Conservation (phyloP, 2,888 invertebrate species). For the Reticulitermes lucifugus region DNA sequence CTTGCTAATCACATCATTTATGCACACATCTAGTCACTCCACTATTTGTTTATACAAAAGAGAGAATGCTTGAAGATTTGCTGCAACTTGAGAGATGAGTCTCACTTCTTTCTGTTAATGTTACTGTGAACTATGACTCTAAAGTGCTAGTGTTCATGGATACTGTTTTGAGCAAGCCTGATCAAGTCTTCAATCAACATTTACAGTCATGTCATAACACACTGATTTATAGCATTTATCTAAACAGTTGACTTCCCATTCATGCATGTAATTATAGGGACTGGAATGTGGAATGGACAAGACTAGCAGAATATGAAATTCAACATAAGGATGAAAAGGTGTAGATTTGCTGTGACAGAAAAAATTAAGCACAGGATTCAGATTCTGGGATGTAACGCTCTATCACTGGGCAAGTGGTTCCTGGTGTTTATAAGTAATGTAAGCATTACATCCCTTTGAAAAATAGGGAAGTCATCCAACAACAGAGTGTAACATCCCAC, state of each 20-base stretch:
- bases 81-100: not conserved
- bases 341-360: not conserved
- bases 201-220: not conserved
- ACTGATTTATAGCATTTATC: constrained; percentile 6
- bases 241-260: constrained; percentile 1
- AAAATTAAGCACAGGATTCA: not conserved
- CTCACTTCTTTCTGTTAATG: not conserved
- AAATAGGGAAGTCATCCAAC: too few relatives aligned
- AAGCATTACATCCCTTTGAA: too few relatives aligned
- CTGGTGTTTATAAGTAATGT: too few relatives aligned
- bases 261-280: constrained; percentile 14
- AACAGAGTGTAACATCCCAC: too few relatives aligned
- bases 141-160: constrained; percentile 2
- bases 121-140: not conserved
- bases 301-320: not conserved
- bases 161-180: constrained; percentile 24
- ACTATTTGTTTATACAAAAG: not conserved
- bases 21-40: not conserved
- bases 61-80: not conserved
- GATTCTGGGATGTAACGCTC: too few relatives aligned
- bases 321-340: not conserved
- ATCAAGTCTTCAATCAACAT: not conserved
- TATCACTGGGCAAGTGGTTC: too few relatives aligned
- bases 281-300: constrained; percentile 19
- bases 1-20: not conserved